A percentile compares a stretch with the other conserved stretches of the same genome.
Evolutionary conservation across 92 coral and sea anemone genomes (phyloP).

Genomic region (Siderastrea siderea): DNA sequence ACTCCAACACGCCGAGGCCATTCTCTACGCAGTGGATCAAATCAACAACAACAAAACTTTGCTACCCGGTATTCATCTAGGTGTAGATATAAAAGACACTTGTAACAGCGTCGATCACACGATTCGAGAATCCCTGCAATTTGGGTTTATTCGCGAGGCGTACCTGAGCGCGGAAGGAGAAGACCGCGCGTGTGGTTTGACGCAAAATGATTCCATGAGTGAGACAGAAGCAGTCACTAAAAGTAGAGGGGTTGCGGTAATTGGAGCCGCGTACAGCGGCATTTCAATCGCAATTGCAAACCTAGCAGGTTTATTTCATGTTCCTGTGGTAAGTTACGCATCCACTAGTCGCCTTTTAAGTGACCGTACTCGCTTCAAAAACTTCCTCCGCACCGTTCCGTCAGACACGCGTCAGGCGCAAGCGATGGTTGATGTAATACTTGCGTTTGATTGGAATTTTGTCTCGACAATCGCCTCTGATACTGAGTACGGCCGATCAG

Average conservation of each 20-base stretch:
- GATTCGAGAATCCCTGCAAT: conserved; percentile 73
- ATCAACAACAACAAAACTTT: conserved; percentile 70
- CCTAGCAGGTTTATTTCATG: conserved; percentile 83
- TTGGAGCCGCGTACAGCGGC: conserved; percentile 91
- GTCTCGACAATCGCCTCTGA: conserved; percentile 82
- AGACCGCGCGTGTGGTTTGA: conserved; percentile 4
- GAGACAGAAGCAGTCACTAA: not conserved
- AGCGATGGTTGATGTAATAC: conserved; percentile 73
- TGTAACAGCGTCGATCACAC: conserved; percentile 86
- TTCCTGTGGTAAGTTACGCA: conserved; percentile 91
- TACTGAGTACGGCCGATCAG: conserved; percentile 86
- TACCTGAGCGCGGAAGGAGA: conserved; percentile 28
- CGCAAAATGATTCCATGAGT: not conserved
- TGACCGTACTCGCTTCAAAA: conserved; percentile 75
- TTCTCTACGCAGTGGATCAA: conserved; percentile 73
- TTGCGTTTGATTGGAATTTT: conserved; percentile 71
- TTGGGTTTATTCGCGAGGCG: conserved; percentile 69
- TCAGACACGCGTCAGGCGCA: conserved; percentile 84
- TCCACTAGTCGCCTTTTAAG: conserved; percentile 92
- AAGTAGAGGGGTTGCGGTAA: conserved; percentile 71
- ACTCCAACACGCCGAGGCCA: conserved; percentile 81
- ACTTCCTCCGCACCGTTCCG: conserved; percentile 88
- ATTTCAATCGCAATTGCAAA: conserved; percentile 84
- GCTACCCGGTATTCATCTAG: conserved; percentile 74
- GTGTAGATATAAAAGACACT: conserved; percentile 81